Evolutionary conservation across 2,888 invertebrate genomes (phyloP), one percentile per base, ranked within the genome.

Genomic region (Malthinus flaveolus): DNA sequence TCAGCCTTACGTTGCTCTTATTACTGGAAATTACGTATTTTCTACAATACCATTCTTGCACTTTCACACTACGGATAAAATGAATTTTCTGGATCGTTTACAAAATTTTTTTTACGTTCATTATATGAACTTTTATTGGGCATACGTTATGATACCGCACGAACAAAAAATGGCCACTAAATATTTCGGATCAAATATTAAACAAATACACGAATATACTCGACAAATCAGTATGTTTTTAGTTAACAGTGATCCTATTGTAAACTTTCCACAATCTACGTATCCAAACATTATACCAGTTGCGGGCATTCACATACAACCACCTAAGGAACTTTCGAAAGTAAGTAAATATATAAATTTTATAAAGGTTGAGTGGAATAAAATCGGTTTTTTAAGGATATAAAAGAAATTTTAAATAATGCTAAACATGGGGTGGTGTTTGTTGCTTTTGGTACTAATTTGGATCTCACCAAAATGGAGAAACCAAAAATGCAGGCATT

Each of bases 271-370:
- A 1, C 70, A 71, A 62, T 67, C 74, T 0, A 46, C 75, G n/a
- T 63, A 74, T 10, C 75, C 76, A 9, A 75, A 77, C 59, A 71
- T 76, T 39, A 75, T 77, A 36, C 71, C 74, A 15, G 73, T 77
- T 23, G 76, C 75, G 13, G 77, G 77, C 32, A 53, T 77, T n/a
- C 77, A 78, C 50, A 68, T 72, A 5, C 61, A 65, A 55, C 57
- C 66, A 37, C 45, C 64, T 1, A 68, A 71, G 59, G 11, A 44
- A 23, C 52, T 77, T 55, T 71, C 75, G 13, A 48, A 70, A 49
- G 74, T 74, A 66, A 59, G 3, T 23, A n/a, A n/a, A n/a, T n/a
- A n/a, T n/a, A 23, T 23, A 23, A 23, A 23, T 23, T 2, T 23
- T 23, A 23, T 3, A 23, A 23, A 23, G 5, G 5, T 23, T 5